A percentile compares a stretch with the other conserved stretches of the same genome.
Evolutionary conservation across 2,797 vertebrate genomes (phyloP).

Genomic region (Zalophus californianus): DNA sequence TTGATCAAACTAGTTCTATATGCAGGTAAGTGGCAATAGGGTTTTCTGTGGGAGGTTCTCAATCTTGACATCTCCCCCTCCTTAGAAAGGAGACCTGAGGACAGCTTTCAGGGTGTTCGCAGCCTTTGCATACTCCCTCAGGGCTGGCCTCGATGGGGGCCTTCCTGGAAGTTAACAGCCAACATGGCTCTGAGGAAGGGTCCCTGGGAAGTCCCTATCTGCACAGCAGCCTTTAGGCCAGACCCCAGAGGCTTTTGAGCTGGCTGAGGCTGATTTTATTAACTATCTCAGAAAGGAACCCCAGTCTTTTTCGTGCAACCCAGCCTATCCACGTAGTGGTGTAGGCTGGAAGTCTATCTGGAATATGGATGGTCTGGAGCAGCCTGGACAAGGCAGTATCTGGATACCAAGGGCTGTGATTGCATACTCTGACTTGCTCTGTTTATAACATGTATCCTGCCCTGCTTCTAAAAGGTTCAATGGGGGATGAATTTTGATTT

Average conservation of each 20-base stretch:
- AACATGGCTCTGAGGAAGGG: background rate
- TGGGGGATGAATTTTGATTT: background rate
- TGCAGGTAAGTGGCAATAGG: background rate
- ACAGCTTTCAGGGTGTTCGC: background rate
- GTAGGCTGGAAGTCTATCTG: background rate
- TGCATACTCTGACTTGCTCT: background rate
- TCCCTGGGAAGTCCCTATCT: background rate
- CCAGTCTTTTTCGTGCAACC: background rate
- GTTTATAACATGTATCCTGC: background rate
- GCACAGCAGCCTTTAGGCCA: background rate
- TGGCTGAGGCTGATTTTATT: background rate
- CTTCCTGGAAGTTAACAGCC: background rate
- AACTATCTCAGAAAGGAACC: background rate
- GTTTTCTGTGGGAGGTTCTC: background rate
- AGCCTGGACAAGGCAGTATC: background rate
- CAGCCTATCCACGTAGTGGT: accelerated
- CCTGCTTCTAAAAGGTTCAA: background rate
- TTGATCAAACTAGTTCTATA: background rate
- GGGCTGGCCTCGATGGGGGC: background rate
- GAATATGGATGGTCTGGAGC: background rate
- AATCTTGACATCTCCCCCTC: background rate
- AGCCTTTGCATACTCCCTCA: background rate
- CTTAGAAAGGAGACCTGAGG: background rate
- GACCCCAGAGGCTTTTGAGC: background rate
- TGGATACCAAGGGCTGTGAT: background rate